Evolutionary conservation across 2,113 vertebrate species (phyloP), one percentile per base, ranked within the genome.

Genomic region (Felis chaus): DNA sequence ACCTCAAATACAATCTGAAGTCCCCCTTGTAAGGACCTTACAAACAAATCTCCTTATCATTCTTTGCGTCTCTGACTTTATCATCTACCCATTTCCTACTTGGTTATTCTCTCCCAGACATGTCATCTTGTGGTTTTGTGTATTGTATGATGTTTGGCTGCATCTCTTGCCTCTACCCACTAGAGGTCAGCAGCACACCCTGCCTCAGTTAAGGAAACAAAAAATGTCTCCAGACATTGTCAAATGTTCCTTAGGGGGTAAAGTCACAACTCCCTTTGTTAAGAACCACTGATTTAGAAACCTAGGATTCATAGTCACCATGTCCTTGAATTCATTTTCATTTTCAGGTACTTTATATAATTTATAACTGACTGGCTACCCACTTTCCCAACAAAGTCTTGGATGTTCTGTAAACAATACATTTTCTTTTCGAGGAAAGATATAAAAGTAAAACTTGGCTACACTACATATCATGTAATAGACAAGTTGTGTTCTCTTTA

Each of bases 341-440:
- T 95, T 99, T 97, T 99, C 99, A 96, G 99, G 99, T 57, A 99
- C 98, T 50, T 99, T 99, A 97, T 99, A 99, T n/a, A 99, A 97
- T 3, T 99, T 99, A 98, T 99, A 99, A 98, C 99, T 97, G 92
- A 99, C 73, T 79, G 99, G 99, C 91, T 99, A 99, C 90, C 99
- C 99, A 90, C 99, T 98, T 95, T 99, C 98, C 97, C 98, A 99
- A 99, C 99, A 99, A 0, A 99, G 99, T 48, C 98, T 99, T 98
- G 79, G 98, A 12, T 99, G 99, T 50, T 95, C 98, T 89, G 45
- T 91, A 48, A 99, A 0, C 4, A 99, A 73, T 76, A 99, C 97
- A 98, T 99, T 99, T 79, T 99, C 99, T 97, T 98, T 99, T 81
- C 98, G 99, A 98, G 99, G 99, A 14, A 99, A 99, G 91, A 99